Evolutionary conservation across 2,797 vertebrate species (phyloP).

Genomic region (Scolopax bukidnonensis): DNA sequence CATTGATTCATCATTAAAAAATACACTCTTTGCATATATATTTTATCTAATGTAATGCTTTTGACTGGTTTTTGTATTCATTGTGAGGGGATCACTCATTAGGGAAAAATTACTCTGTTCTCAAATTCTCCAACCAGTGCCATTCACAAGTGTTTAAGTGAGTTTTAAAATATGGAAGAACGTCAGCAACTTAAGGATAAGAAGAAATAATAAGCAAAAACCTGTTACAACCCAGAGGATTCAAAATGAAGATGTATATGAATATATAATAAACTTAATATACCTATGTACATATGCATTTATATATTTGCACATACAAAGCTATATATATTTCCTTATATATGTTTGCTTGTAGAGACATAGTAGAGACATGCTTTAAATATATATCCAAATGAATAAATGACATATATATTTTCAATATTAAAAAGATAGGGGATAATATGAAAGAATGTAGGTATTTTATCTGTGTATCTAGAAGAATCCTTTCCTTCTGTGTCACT

Average conservation of each 20-base stretch:
- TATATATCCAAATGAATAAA: background rate
- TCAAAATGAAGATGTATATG: background rate
- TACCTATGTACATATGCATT: background rate
- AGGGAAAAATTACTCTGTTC: background rate
- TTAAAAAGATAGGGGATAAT: background rate
- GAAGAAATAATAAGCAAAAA: background rate
- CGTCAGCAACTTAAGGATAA: background rate
- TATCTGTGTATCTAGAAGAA: background rate
- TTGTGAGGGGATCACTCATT: background rate
- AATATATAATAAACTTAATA: background rate
- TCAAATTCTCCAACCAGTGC: background rate
- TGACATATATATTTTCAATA: background rate
- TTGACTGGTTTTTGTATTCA: constrained; percentile 40
- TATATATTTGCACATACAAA: background rate
- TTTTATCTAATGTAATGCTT: background rate
- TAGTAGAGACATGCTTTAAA: background rate
- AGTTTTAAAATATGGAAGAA: background rate
- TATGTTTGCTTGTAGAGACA: background rate
- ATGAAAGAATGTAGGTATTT: background rate
- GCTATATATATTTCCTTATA: background rate
- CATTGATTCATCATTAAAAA: background rate
- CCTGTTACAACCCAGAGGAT: background rate
- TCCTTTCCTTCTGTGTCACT: background rate
- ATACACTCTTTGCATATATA: background rate
- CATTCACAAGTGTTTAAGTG: background rate